Percentiles rank a stretch among this genome's conserved stretches.
These are phyloP conservation scores for Cantharis rufa DNA, from an alignment of 2,888 invertebrate species.

Conservation along the genomic window DNA sequence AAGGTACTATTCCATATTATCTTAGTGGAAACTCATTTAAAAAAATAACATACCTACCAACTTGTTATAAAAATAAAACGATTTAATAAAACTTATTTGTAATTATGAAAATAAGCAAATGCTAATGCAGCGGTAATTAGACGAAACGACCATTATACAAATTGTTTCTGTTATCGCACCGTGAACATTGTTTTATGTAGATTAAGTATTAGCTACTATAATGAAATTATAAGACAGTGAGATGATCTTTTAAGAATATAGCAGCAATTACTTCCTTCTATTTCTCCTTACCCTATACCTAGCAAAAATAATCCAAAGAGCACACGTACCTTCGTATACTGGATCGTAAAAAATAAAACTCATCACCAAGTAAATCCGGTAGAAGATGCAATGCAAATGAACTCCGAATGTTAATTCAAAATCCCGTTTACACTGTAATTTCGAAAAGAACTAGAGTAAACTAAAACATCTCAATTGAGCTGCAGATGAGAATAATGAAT, in stretches of 20 bases:
- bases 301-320: constrained; percentile 18
- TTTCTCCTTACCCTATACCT: constrained; percentile 28
- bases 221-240: constrained; percentile 42
- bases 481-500: background rate
- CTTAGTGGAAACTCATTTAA: background rate
- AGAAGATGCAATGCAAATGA: constrained; percentile 46
- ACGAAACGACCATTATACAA: constrained; percentile 28
- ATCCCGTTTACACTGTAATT: constrained; percentile 31
- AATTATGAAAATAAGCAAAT: constrained; percentile 22
- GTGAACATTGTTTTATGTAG: constrained; percentile 35
- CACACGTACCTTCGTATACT: constrained; percentile 32
- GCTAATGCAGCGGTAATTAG: constrained; percentile 21
- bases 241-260: constrained; percentile 35
- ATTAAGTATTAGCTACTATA: constrained; percentile 43
- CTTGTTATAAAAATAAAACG: background rate
- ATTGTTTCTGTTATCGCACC: constrained; percentile 29
- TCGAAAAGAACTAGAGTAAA: constrained; percentile 18
- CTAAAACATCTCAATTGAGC: background rate
- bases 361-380: constrained; percentile 45
- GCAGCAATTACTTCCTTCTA: constrained; percentile 30
- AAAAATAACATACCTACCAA: background rate
- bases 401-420: constrained; percentile 43
- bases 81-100: constrained; percentile 16
- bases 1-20: background rate
- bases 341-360: constrained; percentile 47